phyloP scores from a whole-genome alignment of 2,113 vertebrate species.

The Tenrec ecaudatus region DNA sequence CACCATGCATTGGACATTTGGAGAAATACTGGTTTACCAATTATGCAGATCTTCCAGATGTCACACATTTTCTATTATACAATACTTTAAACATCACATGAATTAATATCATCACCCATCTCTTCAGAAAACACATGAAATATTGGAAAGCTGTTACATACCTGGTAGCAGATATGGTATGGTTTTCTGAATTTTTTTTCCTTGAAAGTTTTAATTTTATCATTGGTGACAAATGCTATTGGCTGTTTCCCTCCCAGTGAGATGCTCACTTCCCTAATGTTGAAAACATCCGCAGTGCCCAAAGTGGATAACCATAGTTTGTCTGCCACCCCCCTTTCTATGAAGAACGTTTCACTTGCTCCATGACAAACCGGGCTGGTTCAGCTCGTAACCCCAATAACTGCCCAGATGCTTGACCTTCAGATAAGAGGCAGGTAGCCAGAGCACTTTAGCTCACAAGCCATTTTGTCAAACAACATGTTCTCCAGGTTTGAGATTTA shows the following conservation, averaged over 20 bases:
- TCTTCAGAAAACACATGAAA: not conserved
- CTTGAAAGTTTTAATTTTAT: constrained; percentile 50
- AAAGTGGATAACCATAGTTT: not conserved
- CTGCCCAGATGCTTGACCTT: not conserved
- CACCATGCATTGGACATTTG: not conserved
- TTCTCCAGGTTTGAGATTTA: not conserved
- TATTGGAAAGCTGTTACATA: not conserved
- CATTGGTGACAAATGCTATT: not conserved
- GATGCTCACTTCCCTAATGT: not conserved
- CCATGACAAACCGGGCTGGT: not conserved
- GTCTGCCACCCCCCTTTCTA: not conserved
- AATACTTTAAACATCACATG: not conserved
- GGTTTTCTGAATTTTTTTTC: constrained; percentile 40
- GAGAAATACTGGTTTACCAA: not conserved
- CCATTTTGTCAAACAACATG: not conserved
- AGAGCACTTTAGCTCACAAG: not conserved
- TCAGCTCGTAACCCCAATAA: not conserved
- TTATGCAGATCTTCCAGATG: not conserved
- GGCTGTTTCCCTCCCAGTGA: constrained; percentile 22
- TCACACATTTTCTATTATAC: not conserved
- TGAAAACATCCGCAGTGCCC: constrained; percentile 15
- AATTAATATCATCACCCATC: not conserved
- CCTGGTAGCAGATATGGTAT: not conserved
- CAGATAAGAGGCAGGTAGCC: not conserved
- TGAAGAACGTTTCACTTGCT: not conserved